A percentile compares a stretch with the other conserved stretches of the same genome.
phyloP scores from a whole-genome alignment of 2,113 vertebrate genomes.

The Indicator indicator region DNA sequence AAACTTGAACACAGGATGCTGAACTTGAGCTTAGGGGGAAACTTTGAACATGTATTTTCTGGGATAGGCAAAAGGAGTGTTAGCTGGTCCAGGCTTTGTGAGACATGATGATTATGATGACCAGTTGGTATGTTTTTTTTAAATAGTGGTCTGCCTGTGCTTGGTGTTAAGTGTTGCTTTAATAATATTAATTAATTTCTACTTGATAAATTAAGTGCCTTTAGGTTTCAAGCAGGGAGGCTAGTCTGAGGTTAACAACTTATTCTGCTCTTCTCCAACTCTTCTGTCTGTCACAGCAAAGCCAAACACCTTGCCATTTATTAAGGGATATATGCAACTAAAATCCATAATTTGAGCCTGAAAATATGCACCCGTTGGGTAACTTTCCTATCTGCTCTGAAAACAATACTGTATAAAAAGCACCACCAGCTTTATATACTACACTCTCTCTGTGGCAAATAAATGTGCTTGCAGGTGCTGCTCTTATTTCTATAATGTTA shows the following conservation, averaged over 20 bases:
- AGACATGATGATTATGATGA: not conserved
- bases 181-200: conserved; percentile 45
- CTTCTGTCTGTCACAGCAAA: not conserved
- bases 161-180: conserved; percentile 36
- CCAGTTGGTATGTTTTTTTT: conserved; percentile 13
- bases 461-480: not conserved
- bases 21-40: too few relatives aligned
- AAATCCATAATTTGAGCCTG: not conserved
- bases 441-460: not conserved
- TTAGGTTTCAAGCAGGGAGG: not conserved
- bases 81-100: not conserved
- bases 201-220: not conserved
- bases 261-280: conserved; percentile 17
- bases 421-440: not conserved
- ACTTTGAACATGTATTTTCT: not conserved
- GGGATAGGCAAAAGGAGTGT: not conserved
- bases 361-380: not conserved
- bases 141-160: not conserved
- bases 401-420: not conserved
- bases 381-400: not conserved
- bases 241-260: conserved; percentile 5
- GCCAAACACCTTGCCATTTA: not conserved
- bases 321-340: not conserved
- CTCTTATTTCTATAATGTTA: not conserved
- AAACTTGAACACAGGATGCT: too few relatives aligned